Evolutionary conservation across 2,888 invertebrate species (phyloP).

Genomic region (Hyppa rectilinea): DNA sequence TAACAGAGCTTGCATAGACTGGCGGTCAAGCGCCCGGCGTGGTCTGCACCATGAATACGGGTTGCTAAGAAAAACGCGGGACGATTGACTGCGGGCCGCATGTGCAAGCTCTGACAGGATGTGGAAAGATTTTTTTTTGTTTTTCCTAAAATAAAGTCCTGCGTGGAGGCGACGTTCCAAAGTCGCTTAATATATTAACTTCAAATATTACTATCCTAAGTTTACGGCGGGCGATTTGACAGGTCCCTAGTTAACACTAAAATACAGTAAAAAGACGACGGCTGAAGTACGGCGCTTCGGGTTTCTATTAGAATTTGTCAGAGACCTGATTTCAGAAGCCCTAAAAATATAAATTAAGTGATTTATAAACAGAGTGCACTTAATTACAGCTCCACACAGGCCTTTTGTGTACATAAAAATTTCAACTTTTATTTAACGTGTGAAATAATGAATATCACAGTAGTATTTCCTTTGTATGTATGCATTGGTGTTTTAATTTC

Average conservation of each 20-base stretch:
- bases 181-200: conserved; percentile 65
- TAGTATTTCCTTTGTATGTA: conserved; percentile 81
- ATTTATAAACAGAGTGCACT: conserved; percentile 74
- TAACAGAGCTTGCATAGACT: conserved; percentile 55
- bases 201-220: conserved; percentile 68
- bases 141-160: conserved; percentile 69
- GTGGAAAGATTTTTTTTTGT: conserved; percentile 58
- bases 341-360: conserved; percentile 71
- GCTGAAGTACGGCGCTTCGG: conserved; percentile 28
- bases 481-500: conserved; percentile 66
- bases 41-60: not conserved
- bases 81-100: conserved; percentile 31
- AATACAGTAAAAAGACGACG: conserved; percentile 51
- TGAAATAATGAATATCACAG: conserved; percentile 88
- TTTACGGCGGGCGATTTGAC: conserved; percentile 71
- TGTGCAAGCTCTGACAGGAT: conserved; percentile 63
- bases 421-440: conserved; percentile 61
- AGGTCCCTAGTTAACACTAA: conserved; percentile 63
- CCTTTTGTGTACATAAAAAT: conserved; percentile 69
- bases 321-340: conserved; percentile 66
- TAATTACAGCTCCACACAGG: conserved; percentile 79
- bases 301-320: conserved; percentile 41
- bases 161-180: conserved; percentile 75
- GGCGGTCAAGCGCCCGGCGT: conserved; percentile 22
- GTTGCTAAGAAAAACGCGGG: not conserved